Percentiles rank a stretch among this genome's conserved stretches.
phyloP scores from a whole-genome alignment of 35 echinoderm and acorn worm genomes.

The Amphiura filiformis region DNA sequence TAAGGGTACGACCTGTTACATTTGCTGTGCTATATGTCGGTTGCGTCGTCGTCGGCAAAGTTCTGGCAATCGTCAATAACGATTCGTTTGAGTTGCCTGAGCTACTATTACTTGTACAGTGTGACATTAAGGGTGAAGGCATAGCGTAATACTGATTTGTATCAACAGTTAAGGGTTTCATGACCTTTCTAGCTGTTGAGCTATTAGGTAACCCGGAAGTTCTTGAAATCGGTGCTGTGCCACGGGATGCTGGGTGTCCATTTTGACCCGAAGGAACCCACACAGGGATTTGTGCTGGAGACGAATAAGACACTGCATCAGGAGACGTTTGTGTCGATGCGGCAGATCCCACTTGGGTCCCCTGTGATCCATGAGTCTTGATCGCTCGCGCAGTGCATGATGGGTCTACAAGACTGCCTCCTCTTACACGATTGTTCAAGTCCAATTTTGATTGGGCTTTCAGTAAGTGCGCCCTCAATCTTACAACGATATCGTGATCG shows the following conservation, averaged over 20 bases:
- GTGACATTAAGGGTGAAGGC: slow-evolving; percentile 48
- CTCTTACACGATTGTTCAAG: slow-evolving; percentile 46
- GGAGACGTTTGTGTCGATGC: slow-evolving; percentile 51
- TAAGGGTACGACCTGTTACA: not conserved
- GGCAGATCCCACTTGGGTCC: not conserved
- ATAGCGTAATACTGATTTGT: slow-evolving; percentile 72
- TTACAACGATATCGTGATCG: slow-evolving; percentile 60
- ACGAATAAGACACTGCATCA: not conserved
- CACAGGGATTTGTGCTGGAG: slow-evolving; percentile 1
- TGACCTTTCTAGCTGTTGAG: slow-evolving; percentile 21
- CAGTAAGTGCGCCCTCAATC: slow-evolving; percentile 63
- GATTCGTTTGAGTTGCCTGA: slow-evolving; percentile 36
- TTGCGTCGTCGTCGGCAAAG: slow-evolving; percentile 29
- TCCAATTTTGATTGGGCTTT: slow-evolving; percentile 51
- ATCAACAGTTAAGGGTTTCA: slow-evolving; percentile 71
- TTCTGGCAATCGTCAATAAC: slow-evolving; percentile 44
- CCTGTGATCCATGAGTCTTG: not conserved
- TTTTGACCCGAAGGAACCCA: not conserved
- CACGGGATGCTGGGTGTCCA: not conserved
- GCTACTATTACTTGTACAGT: not conserved
- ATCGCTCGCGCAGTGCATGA: not conserved
- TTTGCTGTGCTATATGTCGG: slow-evolving; percentile 12
- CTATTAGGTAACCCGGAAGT: not conserved
- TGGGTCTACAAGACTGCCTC: not conserved
- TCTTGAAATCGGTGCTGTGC: not conserved